Conservation (phyloP, 1,140 invertebrate species). For the Bacillus rossius region DNA sequence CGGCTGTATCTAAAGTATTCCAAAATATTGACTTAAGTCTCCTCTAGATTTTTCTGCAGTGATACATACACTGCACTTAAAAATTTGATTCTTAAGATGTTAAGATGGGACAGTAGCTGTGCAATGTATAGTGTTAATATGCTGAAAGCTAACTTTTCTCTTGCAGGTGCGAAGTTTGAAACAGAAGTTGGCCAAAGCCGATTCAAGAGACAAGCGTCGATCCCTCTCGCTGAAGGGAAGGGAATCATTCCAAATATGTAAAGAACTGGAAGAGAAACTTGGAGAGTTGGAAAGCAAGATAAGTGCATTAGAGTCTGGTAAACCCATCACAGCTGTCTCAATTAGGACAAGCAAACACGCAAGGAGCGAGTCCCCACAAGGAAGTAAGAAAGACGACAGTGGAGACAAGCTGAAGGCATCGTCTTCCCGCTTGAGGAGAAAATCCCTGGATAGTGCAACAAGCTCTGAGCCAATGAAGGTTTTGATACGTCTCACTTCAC, state of each 20-base stretch:
- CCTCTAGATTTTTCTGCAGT: too few species aligned
- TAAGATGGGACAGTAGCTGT: too few species aligned
- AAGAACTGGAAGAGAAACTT: conserved; percentile 78
- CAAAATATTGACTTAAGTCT: too few species aligned
- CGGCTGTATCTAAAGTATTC: too few species aligned
- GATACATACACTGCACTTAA: too few species aligned
- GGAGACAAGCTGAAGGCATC: not conserved
- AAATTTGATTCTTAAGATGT: too few species aligned
- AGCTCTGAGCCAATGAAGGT: conserved; percentile 73
- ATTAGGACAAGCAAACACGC: not conserved
- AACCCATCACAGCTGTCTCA: conserved; percentile 9
- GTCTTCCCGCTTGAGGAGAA: conserved; percentile 47
- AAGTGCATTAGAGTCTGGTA: conserved; percentile 51
- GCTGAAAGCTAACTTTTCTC: conserved; percentile 9
- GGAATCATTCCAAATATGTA: conserved; percentile 70
- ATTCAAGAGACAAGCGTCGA: conserved; percentile 68
- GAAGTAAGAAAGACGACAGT: not conserved
- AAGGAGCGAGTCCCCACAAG: conserved; percentile 10
- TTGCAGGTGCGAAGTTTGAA: conserved; percentile 59
- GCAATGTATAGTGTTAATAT: too few species aligned
- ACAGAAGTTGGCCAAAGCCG: conserved; percentile 71
- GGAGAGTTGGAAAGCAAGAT: conserved; percentile 73
- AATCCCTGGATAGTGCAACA: conserved; percentile 68
- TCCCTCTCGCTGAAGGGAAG: conserved; percentile 74
- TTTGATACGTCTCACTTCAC: conserved; percentile 61